Percentiles rank a stretch among this genome's conserved stretches.
phyloP scores from a whole-genome alignment of 92 coral and sea anemone species.

The Paragorgia papillata region DNA sequence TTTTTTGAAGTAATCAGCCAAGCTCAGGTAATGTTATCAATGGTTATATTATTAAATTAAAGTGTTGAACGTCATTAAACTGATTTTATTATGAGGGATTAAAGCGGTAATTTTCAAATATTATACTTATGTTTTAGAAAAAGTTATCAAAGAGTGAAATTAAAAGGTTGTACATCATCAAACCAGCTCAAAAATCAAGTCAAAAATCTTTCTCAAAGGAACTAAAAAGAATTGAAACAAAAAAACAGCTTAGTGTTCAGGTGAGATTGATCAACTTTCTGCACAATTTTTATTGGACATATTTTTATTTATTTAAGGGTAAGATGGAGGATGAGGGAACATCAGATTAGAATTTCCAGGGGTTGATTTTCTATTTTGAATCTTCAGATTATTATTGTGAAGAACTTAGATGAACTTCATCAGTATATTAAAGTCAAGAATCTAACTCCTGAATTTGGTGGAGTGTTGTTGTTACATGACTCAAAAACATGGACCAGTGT shows the following conservation, averaged over 20 bases:
- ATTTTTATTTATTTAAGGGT: no score
- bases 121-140: constrained; percentile 37
- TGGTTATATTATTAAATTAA: no score
- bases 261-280: constrained; percentile 31
- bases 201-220: constrained; percentile 74
- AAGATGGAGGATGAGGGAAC: no score
- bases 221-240: constrained; percentile 59
- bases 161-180: constrained; percentile 64
- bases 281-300: neutral
- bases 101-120: no score
- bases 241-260: constrained; percentile 65
- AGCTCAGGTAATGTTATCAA: neutral
- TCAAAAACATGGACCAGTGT: constrained; percentile 75
- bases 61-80: no score
- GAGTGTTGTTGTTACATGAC: constrained; percentile 69
- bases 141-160: constrained; percentile 53
- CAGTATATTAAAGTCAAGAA: constrained; percentile 71
- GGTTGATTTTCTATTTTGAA: neutral
- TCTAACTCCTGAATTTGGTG: constrained; percentile 74
- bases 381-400: constrained; percentile 62
- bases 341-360: neutral
- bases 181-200: constrained; percentile 65
- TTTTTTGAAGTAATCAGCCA: constrained; percentile 15
- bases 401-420: constrained; percentile 68
- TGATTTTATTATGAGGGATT: no score